Base-by-base conservation (phyloP, 2,797 vertebrate genomes). In the Microctenopoma stevenorrisi region DNA sequence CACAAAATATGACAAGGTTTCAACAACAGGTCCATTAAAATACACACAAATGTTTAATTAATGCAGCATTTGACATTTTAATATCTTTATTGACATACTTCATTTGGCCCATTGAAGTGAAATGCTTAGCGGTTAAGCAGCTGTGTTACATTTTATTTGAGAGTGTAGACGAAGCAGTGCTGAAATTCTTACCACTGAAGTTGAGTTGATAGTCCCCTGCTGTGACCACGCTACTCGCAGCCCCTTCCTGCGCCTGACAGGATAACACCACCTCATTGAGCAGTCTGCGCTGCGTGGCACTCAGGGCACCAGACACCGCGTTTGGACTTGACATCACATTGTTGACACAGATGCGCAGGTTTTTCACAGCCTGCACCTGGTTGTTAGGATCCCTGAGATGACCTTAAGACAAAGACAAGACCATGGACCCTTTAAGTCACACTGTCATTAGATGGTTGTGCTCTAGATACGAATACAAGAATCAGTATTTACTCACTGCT, bases 341-440 rank as follows among this genome's bases (percentile, higher is more conserved):
- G 88, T 95, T 98, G 66, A 99, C 95, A 47, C 95, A 93, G 67
- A 99, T 96, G 84, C 97, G 96, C 88, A 99, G 86, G 88, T 97
- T 98, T 90, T 98, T 98, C 74, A 99, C 96, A 63, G 96, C 83
- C 54, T 98, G 97, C 82, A 97, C 91, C 79, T 98, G 97, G 90
- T 99, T 99, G 93, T 95, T 98, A 57, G 98, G 96, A 91, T 99
- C 98, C 84, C 97, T 94, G 90, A 99, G 95, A 84, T 99, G 98
- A 89, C 96, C 98, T 99, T 60, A 1, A 67, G 16, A 40, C 76
- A 44, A 74, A 4, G 66, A 26, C 3, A 44, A 51, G 1, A 26
- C 2, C 35, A 14, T n/a, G 10, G 37, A 48, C 28, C 15, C 40
- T 1, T 33, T 3, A 13, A 49, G 18, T 14, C 11, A 37, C 30